Conservation (phyloP, 2,888 invertebrate genomes). For the Euplexia lucipara region DNA sequence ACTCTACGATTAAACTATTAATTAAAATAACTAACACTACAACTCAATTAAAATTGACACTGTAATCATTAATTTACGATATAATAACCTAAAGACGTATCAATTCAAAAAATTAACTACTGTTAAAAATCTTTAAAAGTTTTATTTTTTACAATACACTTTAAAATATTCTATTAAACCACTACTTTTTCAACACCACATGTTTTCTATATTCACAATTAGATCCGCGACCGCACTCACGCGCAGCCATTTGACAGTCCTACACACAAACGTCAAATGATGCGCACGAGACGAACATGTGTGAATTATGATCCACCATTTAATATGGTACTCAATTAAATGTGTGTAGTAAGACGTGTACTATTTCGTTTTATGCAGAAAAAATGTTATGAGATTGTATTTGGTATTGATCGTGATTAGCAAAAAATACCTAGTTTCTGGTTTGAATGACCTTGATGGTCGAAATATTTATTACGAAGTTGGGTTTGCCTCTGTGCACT, state of each 20-base stretch:
- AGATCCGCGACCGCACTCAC: not conserved
- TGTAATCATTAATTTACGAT: too few species aligned
- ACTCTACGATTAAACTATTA: not conserved
- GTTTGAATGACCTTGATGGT: conserved; percentile 13
- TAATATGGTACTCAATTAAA: conserved; percentile 63
- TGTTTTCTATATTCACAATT: conserved; percentile 1
- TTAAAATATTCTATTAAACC: not conserved
- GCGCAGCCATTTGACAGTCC: conserved; percentile 29
- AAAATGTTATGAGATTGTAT: conserved; percentile 16
- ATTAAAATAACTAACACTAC: too few species aligned
- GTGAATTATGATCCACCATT: conserved; percentile 53
- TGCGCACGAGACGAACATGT: conserved; percentile 56
- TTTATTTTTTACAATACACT: not conserved
- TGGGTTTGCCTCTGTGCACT: too few species aligned
- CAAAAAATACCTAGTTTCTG: conserved; percentile 32
- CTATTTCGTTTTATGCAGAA: conserved; percentile 34
- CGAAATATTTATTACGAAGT: not conserved
- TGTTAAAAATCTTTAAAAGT: not conserved
- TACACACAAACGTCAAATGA: conserved; percentile 34
- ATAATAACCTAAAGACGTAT: too few species aligned
- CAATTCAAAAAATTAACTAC: not conserved
- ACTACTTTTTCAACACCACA: not conserved
- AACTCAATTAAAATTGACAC: too few species aligned
- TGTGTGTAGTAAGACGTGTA: conserved; percentile 55
- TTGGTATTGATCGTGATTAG: conserved; percentile 14